Evolutionary conservation across 2,113 vertebrate species (phyloP).

Genomic region (Periophthalmodon schlosseri): DNA sequence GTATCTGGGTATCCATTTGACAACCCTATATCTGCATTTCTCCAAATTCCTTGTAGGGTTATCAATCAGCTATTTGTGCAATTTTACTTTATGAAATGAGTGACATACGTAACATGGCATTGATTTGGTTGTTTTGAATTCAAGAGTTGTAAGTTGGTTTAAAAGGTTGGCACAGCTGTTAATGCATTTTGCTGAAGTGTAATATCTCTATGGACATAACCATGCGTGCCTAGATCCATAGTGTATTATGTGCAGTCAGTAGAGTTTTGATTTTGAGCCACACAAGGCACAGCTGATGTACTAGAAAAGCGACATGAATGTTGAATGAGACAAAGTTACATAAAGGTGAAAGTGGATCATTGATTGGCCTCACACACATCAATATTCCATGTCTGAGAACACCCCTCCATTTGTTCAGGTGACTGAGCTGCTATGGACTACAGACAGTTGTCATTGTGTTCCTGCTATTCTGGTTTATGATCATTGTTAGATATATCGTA

Average conservation of each 20-base stretch:
- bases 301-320: neutral
- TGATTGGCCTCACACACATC: constrained; percentile 2
- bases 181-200: neutral
- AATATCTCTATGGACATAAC: neutral
- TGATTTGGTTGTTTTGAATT: neutral
- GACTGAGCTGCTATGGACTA: constrained; percentile 7
- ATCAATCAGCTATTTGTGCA: too few species aligned
- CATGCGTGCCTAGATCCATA: neutral
- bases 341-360: constrained; percentile 5
- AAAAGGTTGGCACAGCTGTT: neutral
- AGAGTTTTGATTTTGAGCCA: neutral
- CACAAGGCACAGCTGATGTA: neutral
- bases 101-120: too few species aligned
- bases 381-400: neutral
- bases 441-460: constrained; percentile 8
- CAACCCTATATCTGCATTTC: too few species aligned
- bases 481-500: constrained; percentile 7
- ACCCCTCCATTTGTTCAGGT: constrained; percentile 4
- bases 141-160: neutral
- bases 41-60: too few species aligned
- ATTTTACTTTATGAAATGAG: too few species aligned
- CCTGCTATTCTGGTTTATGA: constrained; percentile 3
- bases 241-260: neutral
- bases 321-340: constrained; percentile 2
- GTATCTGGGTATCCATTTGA: too few species aligned